These are phyloP conservation scores for Onychomys leucogaster DNA, from an alignment of 2,797 vertebrate species.

Conservation along the genomic window DNA sequence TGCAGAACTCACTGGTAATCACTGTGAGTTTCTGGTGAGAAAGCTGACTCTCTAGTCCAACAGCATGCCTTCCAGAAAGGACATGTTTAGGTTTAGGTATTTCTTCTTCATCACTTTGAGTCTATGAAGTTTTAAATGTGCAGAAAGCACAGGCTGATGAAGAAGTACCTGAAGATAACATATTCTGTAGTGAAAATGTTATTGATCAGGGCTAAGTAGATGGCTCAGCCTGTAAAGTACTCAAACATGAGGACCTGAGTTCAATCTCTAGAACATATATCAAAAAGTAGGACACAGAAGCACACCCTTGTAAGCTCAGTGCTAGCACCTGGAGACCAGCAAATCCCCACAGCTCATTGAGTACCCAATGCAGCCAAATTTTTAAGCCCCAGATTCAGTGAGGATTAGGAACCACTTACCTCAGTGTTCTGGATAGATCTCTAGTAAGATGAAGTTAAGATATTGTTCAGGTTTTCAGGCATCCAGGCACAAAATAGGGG, in stretches of 20 bases:
- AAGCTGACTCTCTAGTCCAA: background rate
- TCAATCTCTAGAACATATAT: background rate
- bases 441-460: background rate
- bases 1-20: background rate
- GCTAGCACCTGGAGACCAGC: background rate
- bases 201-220: background rate
- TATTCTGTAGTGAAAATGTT: background rate
- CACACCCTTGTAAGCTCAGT: too few species aligned
- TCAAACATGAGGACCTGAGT: background rate
- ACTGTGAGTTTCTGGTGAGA: too few species aligned
- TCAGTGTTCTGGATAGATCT: background rate
- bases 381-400: too few species aligned
- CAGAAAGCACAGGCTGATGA: background rate
- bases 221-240: background rate
- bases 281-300: background rate
- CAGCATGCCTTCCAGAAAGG: too few species aligned
- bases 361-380: background rate
- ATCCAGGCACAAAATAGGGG: background rate
- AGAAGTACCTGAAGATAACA: background rate
- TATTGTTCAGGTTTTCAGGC: background rate
- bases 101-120: background rate
- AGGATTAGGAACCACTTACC: background rate
- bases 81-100: background rate
- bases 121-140: too few species aligned
- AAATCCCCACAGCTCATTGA: background rate